These are phyloP conservation scores for Camelus bactrianus DNA, from an alignment of 2,113 vertebrate species.

Conservation along the genomic window DNA sequence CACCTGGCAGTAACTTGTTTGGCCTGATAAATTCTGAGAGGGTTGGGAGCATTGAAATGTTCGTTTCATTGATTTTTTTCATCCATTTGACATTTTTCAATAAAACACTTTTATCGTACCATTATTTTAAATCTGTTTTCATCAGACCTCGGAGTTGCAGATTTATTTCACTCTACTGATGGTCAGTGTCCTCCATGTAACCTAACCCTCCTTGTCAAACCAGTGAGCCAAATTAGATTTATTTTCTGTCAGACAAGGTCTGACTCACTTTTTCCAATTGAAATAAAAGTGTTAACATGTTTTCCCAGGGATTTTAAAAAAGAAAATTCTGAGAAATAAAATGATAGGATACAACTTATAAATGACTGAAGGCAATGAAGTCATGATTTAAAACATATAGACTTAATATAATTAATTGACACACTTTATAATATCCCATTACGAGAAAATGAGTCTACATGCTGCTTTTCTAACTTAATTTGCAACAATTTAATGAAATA, in stretches of 20 bases:
- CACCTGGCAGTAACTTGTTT: not conserved
- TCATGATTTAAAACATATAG: not conserved
- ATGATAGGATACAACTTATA: not conserved
- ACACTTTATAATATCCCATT: not conserved
- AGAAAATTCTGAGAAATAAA: not conserved
- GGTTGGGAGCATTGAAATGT: not conserved
- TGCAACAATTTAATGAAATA: not conserved
- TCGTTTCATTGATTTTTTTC: not conserved
- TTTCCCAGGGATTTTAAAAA: not conserved
- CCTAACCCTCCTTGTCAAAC: not conserved
- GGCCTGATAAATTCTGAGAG: not conserved
- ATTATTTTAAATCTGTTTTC: not conserved
- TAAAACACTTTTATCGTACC: not conserved
- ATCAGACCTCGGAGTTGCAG: too few species aligned
- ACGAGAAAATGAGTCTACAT: not conserved
- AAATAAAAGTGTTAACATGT: not conserved
- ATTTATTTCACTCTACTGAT: not conserved
- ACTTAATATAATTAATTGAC: not conserved
- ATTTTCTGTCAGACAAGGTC: not conserved
- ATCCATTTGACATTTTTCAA: not conserved
- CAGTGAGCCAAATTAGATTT: not conserved
- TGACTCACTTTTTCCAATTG: constrained; percentile 40
- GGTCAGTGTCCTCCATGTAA: not conserved
- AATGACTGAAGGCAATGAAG: not conserved
- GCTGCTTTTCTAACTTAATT: not conserved